Conservation (phyloP, 1,140 invertebrate species). For the Eulimnadia texana region DNA sequence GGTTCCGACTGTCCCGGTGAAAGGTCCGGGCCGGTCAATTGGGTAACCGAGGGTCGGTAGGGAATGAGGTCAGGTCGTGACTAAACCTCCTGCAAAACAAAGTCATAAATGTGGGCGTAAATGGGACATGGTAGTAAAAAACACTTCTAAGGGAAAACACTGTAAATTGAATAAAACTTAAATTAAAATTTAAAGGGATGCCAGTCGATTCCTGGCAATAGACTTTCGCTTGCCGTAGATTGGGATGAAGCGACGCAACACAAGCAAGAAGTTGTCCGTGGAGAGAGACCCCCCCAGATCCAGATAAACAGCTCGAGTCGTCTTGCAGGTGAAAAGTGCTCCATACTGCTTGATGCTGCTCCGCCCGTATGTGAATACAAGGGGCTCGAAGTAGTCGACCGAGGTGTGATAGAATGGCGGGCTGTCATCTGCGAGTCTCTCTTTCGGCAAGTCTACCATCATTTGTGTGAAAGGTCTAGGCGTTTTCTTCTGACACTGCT, state of each 20-base stretch:
- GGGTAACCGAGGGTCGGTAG: too few relatives aligned
- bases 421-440: not conserved
- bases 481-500: not conserved
- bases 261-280: slow-evolving; percentile 20
- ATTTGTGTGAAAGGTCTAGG: not conserved
- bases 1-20: too few relatives aligned
- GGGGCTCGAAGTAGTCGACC: slow-evolving; percentile 24
- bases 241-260: slow-evolving; percentile 22
- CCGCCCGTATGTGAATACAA: slow-evolving; percentile 13
- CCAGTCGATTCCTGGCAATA: too few relatives aligned
- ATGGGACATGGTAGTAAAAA: too few relatives aligned
- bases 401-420: slow-evolving; percentile 22
- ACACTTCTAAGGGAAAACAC: too few relatives aligned
- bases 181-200: too few relatives aligned
- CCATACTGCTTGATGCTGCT: slow-evolving; percentile 10
- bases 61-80: too few relatives aligned
- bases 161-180: too few relatives aligned
- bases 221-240: slow-evolving; percentile 19
- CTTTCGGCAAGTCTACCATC: not conserved
- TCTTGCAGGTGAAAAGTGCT: slow-evolving; percentile 13
- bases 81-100: too few relatives aligned
- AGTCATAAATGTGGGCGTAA: too few relatives aligned
- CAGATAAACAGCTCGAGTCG: slow-evolving; percentile 18
- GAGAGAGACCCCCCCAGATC: slow-evolving; percentile 20
- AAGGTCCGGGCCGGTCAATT: too few relatives aligned